Conservation (phyloP, 2,113 vertebrate genomes). For the Coturnix japonica region DNA sequence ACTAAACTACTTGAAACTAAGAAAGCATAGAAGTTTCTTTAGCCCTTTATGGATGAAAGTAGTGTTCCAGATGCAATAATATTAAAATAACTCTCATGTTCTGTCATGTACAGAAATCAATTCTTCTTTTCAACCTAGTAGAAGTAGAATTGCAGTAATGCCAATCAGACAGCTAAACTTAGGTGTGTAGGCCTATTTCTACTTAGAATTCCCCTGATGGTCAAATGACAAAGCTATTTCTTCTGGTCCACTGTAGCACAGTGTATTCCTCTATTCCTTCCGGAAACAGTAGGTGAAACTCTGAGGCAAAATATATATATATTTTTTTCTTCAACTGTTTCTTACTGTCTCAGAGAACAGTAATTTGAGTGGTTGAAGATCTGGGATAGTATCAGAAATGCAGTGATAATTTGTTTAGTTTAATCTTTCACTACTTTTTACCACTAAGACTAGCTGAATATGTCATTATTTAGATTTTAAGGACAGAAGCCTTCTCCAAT, state of each 20-base stretch:
- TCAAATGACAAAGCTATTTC: not conserved
- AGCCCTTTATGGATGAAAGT: not conserved
- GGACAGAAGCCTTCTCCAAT: not conserved
- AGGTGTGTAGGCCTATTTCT: not conserved
- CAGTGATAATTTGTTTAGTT: not conserved
- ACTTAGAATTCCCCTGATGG: not conserved
- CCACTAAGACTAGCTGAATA: not conserved
- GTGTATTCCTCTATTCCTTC: not conserved
- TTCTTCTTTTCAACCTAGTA: not conserved
- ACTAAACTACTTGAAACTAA: not conserved
- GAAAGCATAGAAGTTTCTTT: not conserved
- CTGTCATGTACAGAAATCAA: not conserved
- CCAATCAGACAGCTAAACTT: not conserved
- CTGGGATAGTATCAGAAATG: not conserved
- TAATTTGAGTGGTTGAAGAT: not conserved
- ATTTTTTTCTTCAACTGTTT: not conserved
- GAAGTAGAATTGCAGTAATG: not conserved
- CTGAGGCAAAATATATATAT: too few species aligned
- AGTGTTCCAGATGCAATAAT: not conserved
- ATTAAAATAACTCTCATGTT: not conserved
- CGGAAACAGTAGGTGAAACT: not conserved
- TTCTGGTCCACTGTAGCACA: not conserved
- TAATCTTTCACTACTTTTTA: not conserved
- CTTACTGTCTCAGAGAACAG: not conserved
- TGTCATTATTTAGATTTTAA: not conserved